Conservation (phyloP, 2,888 invertebrate species). For the Trissoscelio sp. region DNA sequence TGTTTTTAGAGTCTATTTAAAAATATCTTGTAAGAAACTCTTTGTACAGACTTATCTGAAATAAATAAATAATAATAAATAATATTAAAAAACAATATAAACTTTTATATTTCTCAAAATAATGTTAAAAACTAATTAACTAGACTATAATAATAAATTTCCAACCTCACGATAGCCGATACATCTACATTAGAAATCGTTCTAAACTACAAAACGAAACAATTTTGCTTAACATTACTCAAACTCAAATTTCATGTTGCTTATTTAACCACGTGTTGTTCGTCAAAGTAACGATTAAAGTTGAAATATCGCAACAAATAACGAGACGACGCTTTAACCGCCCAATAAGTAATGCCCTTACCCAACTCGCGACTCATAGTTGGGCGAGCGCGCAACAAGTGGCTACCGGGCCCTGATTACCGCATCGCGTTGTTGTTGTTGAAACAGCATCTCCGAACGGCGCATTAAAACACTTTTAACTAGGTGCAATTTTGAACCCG, state of each 20-base stretch:
- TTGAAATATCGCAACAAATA: constrained; percentile 24
- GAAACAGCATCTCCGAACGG: constrained; percentile 37
- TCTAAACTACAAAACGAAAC: no score
- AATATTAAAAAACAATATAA: no score
- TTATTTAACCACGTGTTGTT: constrained; percentile 4
- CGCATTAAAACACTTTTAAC: constrained; percentile 48
- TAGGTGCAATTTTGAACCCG: constrained; percentile 37
- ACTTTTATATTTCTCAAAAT: no score
- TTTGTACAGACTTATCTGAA: no score
- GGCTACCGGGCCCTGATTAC: constrained; percentile 51
- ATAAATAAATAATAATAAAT: no score
- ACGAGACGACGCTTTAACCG: constrained; percentile 32
- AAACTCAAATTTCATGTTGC: background rate
- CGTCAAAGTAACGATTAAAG: constrained; percentile 20
- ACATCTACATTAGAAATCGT: no score
- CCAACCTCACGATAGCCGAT: no score
- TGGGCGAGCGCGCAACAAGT: constrained; percentile 50
- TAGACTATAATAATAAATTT: no score
- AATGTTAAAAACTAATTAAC: no score
- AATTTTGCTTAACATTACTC: background rate
- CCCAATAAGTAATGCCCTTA: constrained; percentile 15
- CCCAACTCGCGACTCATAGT: constrained; percentile 27
- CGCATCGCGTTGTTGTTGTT: constrained; percentile 17
- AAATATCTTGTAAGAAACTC: no score
- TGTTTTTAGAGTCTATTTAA: no score